Evolutionary conservation across 2,797 vertebrate species (phyloP), one percentile per base, ranked within the genome.

Genomic region (Amblyraja radiata): DNA sequence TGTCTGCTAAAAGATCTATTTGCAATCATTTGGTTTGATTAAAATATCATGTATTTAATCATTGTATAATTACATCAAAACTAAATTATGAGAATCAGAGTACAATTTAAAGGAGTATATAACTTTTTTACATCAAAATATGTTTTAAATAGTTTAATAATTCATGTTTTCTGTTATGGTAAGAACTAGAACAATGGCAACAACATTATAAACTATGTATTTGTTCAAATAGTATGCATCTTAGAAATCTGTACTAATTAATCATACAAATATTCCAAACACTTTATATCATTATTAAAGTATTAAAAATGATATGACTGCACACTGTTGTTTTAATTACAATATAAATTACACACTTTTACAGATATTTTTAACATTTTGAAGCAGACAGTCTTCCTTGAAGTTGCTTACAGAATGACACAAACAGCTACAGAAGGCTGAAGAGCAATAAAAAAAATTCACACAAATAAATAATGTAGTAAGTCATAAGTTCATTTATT

Each of bases 401-500:
- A 92, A 92, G 90, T 76, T 74, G 90, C 46, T 92, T 23, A 92
- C 32, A 74, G 23, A 76, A 92, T 54, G 76, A 92, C 39, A 92
- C 68, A 92, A 54, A 73, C 90, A 92, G 71, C 71, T n/a, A 76
- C 6, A 76, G 71, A 74, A 76, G 71, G 73, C 46, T 28, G 71
- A 54, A 74, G 71, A 76, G 25, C 71, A 76, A 92, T 71, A 73
- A 90, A 74, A 71, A 74, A 92, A 92, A 73, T 91, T 23, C 90
- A 92, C 90, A 92, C 90, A 76, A 92, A 92, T 92, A 92, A 92
- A 92, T 92, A 76, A 76, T 76, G 71, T 92, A 92, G 88, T 91
- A 76, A 92, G 97, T 95, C 97, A 98, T 97, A 98, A 97, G 97
- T 98, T 97, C 97, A 97, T 99, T 99, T 99, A 99, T 99, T 99